Conservation (phyloP, 2,888 invertebrate species). For the Rhagonycha fulva region DNA sequence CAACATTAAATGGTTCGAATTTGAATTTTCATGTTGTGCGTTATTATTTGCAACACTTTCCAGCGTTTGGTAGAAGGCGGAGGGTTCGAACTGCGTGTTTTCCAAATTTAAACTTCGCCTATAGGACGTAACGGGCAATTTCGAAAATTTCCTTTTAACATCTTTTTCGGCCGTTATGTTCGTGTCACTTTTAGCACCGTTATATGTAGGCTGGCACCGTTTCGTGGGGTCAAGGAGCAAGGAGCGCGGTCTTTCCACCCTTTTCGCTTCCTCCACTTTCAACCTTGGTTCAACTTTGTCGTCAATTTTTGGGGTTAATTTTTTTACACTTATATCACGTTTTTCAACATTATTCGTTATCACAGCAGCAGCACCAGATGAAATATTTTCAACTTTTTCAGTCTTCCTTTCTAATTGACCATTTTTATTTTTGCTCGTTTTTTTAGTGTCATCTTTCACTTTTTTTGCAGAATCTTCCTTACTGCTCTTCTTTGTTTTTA, state of each 20-base stretch:
- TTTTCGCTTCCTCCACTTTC: conserved; percentile 40
- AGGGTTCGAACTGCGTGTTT: conserved; percentile 38
- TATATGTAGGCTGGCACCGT: conserved; percentile 56
- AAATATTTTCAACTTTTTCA: conserved; percentile 16
- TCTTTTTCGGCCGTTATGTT: conserved; percentile 33
- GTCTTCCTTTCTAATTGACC: conserved; percentile 32
- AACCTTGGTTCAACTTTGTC: not conserved
- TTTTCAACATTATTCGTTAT: conserved; percentile 28
- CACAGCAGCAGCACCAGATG: conserved; percentile 35
- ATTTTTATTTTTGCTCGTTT: conserved; percentile 28
- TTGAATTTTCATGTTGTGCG: conserved; percentile 33
- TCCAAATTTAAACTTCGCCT: conserved; percentile 52
- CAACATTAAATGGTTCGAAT: conserved; percentile 62
- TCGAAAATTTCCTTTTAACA: conserved; percentile 43
- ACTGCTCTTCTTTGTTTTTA: conserved; percentile 37
- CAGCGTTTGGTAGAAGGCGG: conserved; percentile 35
- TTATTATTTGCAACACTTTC: conserved; percentile 6
- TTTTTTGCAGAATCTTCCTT: conserved; percentile 38
- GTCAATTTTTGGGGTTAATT: conserved; percentile 1
- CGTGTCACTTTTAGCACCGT: conserved; percentile 57
- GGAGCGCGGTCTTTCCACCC: conserved; percentile 60
- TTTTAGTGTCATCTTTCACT: conserved; percentile 38
- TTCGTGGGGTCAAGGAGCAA: conserved; percentile 61
- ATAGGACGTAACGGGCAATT: conserved; percentile 49
- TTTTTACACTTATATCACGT: conserved; percentile 37